These are phyloP conservation scores for Leptocoma aspasia DNA, from an alignment of 2,113 vertebrate genomes.

Conservation along the genomic window DNA sequence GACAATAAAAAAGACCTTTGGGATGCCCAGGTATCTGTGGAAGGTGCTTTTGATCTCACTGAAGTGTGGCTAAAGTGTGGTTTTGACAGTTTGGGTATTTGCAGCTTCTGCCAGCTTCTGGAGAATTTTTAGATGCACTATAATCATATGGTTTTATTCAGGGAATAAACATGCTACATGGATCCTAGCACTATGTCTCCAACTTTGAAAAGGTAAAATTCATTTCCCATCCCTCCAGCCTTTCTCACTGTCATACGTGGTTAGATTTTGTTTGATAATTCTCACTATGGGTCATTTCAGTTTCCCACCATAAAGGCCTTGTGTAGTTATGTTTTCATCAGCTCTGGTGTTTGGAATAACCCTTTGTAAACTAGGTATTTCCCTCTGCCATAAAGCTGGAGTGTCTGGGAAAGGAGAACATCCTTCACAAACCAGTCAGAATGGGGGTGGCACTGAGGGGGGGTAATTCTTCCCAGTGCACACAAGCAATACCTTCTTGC, in stretches of 20 bases:
- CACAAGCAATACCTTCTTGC: not conserved
- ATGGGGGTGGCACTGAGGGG: not conserved
- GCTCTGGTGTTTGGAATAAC: slow-evolving; percentile 2
- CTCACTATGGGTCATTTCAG: not conserved
- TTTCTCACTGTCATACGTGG: not conserved
- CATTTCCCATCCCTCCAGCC: not conserved
- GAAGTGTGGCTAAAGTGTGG: not conserved
- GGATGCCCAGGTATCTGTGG: not conserved
- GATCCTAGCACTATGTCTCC: not conserved
- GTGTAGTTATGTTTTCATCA: not conserved
- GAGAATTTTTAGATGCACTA: not conserved
- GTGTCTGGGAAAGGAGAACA: not conserved
- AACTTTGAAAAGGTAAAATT: not conserved
- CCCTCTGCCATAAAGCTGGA: not conserved
- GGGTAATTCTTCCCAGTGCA: not conserved
- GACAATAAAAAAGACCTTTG: not conserved
- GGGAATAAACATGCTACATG: not conserved
- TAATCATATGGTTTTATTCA: not conserved
- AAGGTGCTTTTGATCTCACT: not conserved
- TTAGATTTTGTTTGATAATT: slow-evolving; percentile 33
- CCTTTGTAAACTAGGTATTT: not conserved
- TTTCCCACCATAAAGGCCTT: not conserved
- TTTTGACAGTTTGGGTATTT: not conserved
- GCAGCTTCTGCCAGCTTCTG: not conserved
- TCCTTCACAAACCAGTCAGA: not conserved